phyloP scores from a whole-genome alignment of 1,140 invertebrate genomes.

The Heliconius congener region DNA sequence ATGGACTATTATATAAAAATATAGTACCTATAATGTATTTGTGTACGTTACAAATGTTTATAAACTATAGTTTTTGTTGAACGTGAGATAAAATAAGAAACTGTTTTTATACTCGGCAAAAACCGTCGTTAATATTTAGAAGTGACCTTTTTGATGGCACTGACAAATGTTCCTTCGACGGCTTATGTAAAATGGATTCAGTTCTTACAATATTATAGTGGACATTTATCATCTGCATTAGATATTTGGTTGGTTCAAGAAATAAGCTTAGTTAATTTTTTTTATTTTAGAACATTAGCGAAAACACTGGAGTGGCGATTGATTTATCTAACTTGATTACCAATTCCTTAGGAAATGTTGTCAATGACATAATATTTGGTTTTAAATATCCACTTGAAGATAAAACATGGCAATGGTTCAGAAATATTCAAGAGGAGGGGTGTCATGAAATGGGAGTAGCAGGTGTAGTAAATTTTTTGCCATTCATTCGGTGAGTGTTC shows the following conservation, averaged over 20 bases:
- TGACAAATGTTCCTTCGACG: constrained; percentile 50
- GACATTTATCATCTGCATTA: not conserved
- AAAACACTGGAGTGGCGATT: constrained; percentile 48
- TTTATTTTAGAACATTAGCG: constrained; percentile 55
- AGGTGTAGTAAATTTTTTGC: constrained; percentile 91
- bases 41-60: not conserved
- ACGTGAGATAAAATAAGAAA: constrained; percentile 18
- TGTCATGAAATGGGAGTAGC: constrained; percentile 90
- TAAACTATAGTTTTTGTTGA: not conserved
- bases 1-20: too few relatives aligned
- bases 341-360: constrained; percentile 88
- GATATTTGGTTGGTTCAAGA: not conserved
- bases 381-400: constrained; percentile 85
- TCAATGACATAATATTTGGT: constrained; percentile 90
- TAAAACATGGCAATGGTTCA: constrained; percentile 87
- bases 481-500: constrained; percentile 86
- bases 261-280: not conserved
- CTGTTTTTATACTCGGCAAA: constrained; percentile 41
- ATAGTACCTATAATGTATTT: not conserved
- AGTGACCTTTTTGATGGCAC: constrained; percentile 62
- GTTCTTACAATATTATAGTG: not conserved
- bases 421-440: constrained; percentile 89
- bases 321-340: constrained; percentile 77
- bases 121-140: constrained; percentile 53
- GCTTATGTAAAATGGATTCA: not conserved